Evolutionary conservation across 2,888 invertebrate genomes (phyloP).

Genomic region (Amphipyra tragopoginis): DNA sequence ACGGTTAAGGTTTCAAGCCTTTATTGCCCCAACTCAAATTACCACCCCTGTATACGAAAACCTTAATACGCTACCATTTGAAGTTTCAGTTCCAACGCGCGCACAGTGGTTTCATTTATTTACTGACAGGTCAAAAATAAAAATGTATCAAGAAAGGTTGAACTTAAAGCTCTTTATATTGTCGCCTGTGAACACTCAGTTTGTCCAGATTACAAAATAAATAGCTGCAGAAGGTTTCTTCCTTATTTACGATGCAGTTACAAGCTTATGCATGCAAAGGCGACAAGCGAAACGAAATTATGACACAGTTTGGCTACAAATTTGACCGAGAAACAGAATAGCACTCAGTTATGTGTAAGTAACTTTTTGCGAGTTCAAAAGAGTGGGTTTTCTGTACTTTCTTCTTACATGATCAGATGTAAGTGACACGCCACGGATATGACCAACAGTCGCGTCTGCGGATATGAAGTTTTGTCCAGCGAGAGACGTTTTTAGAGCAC

Average conservation of each 20-base stretch:
- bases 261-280: too few species aligned
- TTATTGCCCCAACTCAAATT: too few species aligned
- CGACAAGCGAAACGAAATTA: too few species aligned
- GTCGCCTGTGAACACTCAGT: constrained; percentile 21
- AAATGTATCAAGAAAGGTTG: constrained; percentile 48
- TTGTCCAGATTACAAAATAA: constrained; percentile 10
- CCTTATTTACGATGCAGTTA: too few species aligned
- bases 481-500: constrained; percentile 38
- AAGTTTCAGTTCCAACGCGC: constrained; percentile 17
- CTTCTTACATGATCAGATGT: constrained; percentile 16
- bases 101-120: constrained; percentile 36
- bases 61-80: constrained; percentile 3
- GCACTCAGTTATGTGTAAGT: not conserved
- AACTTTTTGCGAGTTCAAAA: not conserved
- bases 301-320: too few species aligned
- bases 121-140: constrained; percentile 45
- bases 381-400: constrained; percentile 16
- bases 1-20: too few species aligned
- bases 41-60: not conserved
- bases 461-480: constrained; percentile 55
- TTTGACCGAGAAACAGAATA: not conserved
- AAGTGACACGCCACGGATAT: constrained; percentile 56
- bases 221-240: constrained; percentile 20
- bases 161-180: constrained; percentile 39
- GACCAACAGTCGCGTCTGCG: constrained; percentile 35